Evolutionary conservation across 2,797 vertebrate genomes (phyloP).

Genomic region (Mormyrops boulengeri): DNA sequence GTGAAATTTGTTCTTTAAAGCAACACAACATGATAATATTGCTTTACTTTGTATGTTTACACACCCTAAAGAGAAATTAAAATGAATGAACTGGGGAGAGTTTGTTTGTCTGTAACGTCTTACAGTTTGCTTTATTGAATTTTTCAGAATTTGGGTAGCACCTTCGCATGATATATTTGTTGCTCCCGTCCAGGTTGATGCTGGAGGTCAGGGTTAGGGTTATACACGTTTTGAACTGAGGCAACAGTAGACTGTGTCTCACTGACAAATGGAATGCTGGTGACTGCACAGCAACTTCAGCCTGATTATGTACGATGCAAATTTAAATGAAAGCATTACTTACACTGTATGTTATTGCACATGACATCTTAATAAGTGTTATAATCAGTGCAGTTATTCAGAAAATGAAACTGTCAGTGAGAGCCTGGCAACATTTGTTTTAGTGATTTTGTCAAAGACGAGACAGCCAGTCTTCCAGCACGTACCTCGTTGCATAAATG

Average conservation of each 20-base stretch:
- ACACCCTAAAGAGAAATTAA: neutral
- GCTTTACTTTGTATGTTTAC: neutral
- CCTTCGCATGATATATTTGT: neutral
- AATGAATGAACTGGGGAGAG: neutral
- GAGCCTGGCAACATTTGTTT: neutral
- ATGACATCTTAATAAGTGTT: neutral
- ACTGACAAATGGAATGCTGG: neutral
- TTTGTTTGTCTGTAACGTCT: neutral
- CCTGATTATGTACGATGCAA: neutral
- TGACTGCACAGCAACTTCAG: neutral
- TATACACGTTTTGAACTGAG: neutral
- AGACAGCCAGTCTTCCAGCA: neutral
- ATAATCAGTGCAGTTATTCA: constrained; percentile 1
- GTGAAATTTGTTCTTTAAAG: neutral
- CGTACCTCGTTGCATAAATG: neutral
- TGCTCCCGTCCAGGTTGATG: neutral
- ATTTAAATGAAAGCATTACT: neutral
- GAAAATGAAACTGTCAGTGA: constrained; percentile 4
- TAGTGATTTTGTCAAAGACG: neutral
- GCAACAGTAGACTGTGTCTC: neutral
- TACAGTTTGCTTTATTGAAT: neutral
- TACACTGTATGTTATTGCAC: neutral
- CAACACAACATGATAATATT: neutral
- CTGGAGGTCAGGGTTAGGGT: neutral
- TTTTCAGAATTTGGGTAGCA: neutral